A percentile compares a stretch with the other conserved stretches of the same genome.
These are phyloP conservation scores for Pecten maximus DNA, from an alignment of 2,888 invertebrate species.

Conservation along the genomic window DNA sequence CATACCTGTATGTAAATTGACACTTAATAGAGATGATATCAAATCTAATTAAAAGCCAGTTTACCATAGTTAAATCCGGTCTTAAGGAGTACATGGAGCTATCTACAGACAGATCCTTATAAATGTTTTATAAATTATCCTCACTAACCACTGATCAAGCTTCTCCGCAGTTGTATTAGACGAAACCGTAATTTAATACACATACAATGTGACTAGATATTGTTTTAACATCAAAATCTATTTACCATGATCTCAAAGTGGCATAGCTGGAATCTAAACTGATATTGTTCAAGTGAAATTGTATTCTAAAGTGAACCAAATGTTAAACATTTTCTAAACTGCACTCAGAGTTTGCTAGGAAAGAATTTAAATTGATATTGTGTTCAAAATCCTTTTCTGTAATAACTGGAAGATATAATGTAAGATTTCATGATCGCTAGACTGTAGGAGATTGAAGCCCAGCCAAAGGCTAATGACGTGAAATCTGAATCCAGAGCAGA, in stretches of 20 bases:
- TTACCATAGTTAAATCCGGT: neutral
- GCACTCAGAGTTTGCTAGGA: neutral
- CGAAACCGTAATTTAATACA: neutral
- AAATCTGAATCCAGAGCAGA: neutral
- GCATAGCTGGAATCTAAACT: neutral
- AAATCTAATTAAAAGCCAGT: neutral
- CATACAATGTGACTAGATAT: neutral
- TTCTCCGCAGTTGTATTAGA: neutral
- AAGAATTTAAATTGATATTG: slow-evolving; percentile 32
- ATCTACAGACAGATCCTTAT: neutral
- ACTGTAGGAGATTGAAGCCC: neutral
- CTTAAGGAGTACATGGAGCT: neutral
- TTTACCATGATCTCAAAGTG: neutral
- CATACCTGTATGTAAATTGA: neutral
- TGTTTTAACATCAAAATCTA: neutral
- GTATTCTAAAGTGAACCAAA: neutral
- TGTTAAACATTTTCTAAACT: neutral
- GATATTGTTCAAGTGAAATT: neutral
- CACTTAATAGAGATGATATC: neutral
- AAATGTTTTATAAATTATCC: neutral
- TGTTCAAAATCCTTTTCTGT: neutral
- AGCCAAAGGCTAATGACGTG: neutral
- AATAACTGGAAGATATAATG: neutral
- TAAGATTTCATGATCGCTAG: neutral
- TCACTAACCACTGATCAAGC: neutral